Evolutionary conservation across 2,797 vertebrate species (phyloP).

Genomic region (Nasua narica): DNA sequence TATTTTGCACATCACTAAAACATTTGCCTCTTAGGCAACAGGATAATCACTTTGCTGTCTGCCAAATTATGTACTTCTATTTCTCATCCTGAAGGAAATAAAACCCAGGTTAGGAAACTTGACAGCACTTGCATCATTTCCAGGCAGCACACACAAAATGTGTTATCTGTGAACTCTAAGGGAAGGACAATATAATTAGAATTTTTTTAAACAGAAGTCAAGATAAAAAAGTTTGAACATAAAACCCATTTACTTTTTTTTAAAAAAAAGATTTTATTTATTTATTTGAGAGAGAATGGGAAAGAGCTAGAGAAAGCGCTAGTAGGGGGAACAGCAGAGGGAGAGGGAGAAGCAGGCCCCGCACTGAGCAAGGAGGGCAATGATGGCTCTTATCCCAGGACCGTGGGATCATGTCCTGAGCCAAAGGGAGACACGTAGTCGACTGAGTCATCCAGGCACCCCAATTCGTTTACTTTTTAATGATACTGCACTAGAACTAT

Average conservation of each 20-base stretch:
- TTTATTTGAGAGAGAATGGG: neutral
- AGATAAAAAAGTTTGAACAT: neutral
- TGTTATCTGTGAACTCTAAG: neutral
- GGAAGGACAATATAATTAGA: neutral
- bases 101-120: neutral
- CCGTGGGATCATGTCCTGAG: neutral
- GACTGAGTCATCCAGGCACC: neutral
- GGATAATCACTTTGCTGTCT: conserved; percentile 22
- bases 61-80: conserved; percentile 24
- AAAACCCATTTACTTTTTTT: neutral
- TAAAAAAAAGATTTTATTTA: neutral
- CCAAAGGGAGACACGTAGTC: neutral
- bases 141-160: neutral
- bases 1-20: conserved; percentile 53
- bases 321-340: neutral
- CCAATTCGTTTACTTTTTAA: neutral
- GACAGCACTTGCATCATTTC: neutral
- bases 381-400: neutral
- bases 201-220: neutral
- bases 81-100: conserved; percentile 35
- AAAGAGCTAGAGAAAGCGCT: neutral
- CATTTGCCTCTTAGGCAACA: conserved; percentile 22
- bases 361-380: neutral
- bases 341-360: neutral
- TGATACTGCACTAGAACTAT: neutral